These are phyloP conservation scores for Mormyrus hasselquistii DNA, from an alignment of 2,797 vertebrate species.

Conservation along the genomic window DNA sequence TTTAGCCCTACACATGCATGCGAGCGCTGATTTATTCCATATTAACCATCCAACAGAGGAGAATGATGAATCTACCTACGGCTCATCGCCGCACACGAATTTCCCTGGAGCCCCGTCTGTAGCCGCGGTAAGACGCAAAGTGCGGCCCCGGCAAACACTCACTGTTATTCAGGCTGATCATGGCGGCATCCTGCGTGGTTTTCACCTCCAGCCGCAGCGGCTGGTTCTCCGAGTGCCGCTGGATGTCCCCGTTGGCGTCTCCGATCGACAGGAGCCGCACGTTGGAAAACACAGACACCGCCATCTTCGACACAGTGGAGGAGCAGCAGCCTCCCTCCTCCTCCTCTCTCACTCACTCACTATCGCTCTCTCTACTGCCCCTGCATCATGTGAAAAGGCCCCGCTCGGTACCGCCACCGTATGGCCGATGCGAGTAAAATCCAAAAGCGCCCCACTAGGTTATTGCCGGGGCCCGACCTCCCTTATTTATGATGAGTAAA, in stretches of 20 bases:
- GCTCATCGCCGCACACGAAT: not conserved
- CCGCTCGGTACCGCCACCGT: slow-evolving; percentile 39
- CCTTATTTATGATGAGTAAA: not conserved
- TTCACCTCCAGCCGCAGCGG: slow-evolving; percentile 83
- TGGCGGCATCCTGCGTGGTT: slow-evolving; percentile 75
- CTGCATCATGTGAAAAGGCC: not conserved
- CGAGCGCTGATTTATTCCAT: not conserved
- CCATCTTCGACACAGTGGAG: slow-evolving; percentile 78
- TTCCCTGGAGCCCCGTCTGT: not conserved
- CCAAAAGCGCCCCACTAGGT: not conserved
- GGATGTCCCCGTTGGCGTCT: slow-evolving; percentile 94
- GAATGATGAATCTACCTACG: not conserved
- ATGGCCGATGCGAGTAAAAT: slow-evolving; percentile 17
- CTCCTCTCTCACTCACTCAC: not conserved
- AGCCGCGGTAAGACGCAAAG: slow-evolving; percentile 10
- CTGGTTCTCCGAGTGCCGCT: slow-evolving; percentile 91
- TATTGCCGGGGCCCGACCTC: not conserved
- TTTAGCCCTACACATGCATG: not conserved
- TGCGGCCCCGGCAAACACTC: slow-evolving; percentile 51
- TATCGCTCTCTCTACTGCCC: not conserved
- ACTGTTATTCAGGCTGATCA: slow-evolving; percentile 87
- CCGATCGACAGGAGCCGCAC: slow-evolving; percentile 93
- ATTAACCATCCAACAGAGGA: not conserved
- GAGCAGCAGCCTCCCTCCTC: slow-evolving; percentile 36
- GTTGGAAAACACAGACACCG: slow-evolving; percentile 89